Conservation (phyloP, 64 coral and sea anemone species). For the Dendrophyllia cribrosa region DNA sequence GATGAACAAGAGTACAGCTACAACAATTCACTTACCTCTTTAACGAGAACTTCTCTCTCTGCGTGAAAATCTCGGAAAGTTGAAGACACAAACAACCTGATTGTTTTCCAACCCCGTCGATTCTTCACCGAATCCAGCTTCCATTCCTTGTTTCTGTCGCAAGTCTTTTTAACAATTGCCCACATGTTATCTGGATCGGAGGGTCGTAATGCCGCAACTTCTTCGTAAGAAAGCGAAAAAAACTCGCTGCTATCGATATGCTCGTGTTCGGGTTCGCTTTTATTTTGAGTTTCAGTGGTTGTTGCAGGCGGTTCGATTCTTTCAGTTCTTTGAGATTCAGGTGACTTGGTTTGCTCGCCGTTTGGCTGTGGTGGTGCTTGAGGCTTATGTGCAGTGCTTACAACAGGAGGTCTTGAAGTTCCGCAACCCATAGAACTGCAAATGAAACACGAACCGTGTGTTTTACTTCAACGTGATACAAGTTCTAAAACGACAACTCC, state of each 20-base stretch:
- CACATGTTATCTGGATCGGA: slow-evolving; percentile 86
- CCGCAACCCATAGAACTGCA: slow-evolving; percentile 95
- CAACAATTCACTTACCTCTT: slow-evolving; percentile 74
- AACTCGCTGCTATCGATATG: slow-evolving; percentile 29
- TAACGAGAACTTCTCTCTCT: slow-evolving; percentile 90
- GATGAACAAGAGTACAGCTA: too few species aligned
- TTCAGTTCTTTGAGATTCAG: background rate
- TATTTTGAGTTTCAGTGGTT: background rate
- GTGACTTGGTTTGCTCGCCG: background rate
- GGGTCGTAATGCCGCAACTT: slow-evolving; percentile 86
- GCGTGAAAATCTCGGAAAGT: slow-evolving; percentile 99
- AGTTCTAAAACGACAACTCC: background rate
- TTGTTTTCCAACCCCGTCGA: slow-evolving; percentile 97
- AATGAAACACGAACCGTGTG: background rate
- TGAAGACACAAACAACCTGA: slow-evolving; percentile 98
- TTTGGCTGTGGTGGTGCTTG: slow-evolving; percentile 9
- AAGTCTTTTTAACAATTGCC: slow-evolving; percentile 94
- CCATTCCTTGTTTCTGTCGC: slow-evolving; percentile 75
- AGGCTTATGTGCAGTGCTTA: slow-evolving; percentile 44
- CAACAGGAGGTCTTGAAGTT: slow-evolving; percentile 70
- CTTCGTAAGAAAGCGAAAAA: slow-evolving; percentile 78
- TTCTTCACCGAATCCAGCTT: slow-evolving; percentile 86
- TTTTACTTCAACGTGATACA: background rate
- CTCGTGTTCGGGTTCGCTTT: background rate
- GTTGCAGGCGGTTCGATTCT: background rate